These are phyloP conservation scores for Epinephelus malabaricus DNA, from an alignment of 2,797 vertebrate genomes.

Conservation along the genomic window DNA sequence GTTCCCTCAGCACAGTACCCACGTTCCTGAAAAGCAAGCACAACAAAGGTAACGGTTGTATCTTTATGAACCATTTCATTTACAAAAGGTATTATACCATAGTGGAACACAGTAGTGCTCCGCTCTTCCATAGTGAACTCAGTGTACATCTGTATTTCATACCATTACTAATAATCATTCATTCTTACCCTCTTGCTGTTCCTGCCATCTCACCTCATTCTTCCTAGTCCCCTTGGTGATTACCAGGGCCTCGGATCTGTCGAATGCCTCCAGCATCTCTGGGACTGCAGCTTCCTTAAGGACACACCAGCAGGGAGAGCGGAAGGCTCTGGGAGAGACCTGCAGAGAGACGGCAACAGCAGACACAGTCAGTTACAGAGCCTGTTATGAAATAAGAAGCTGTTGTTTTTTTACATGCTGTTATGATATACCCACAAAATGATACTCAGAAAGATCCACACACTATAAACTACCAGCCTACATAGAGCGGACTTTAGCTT, in stretches of 20 bases:
- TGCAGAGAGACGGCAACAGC: slow-evolving; percentile 87
- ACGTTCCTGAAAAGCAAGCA: slow-evolving; percentile 65
- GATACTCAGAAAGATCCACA: slow-evolving; percentile 3
- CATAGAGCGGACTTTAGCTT: background rate
- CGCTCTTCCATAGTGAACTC: slow-evolving; percentile 11
- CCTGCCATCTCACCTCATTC: slow-evolving; percentile 82
- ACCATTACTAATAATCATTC: slow-evolving; percentile 41
- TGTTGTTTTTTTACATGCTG: background rate
- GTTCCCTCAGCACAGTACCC: slow-evolving; percentile 42
- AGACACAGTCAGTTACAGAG: slow-evolving; percentile 70
- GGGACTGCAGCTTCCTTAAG: slow-evolving; percentile 68
- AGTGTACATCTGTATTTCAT: slow-evolving; percentile 36
- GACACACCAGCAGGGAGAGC: slow-evolving; percentile 83
- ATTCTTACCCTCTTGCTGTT: slow-evolving; percentile 41
- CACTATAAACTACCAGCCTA: background rate
- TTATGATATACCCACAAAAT: background rate
- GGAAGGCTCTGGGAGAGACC: slow-evolving; percentile 85
- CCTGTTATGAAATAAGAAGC: slow-evolving; percentile 6
- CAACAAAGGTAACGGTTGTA: slow-evolving; percentile 67
- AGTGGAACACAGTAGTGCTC: slow-evolving; percentile 1
- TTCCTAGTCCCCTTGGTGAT: slow-evolving; percentile 83
- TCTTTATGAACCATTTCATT: slow-evolving; percentile 40
- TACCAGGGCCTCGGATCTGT: slow-evolving; percentile 83
- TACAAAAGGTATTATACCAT: slow-evolving; percentile 41
- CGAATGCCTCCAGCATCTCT: slow-evolving; percentile 77